phyloP scores from a whole-genome alignment of 2,113 vertebrate species.

The Blennius ocellaris region DNA sequence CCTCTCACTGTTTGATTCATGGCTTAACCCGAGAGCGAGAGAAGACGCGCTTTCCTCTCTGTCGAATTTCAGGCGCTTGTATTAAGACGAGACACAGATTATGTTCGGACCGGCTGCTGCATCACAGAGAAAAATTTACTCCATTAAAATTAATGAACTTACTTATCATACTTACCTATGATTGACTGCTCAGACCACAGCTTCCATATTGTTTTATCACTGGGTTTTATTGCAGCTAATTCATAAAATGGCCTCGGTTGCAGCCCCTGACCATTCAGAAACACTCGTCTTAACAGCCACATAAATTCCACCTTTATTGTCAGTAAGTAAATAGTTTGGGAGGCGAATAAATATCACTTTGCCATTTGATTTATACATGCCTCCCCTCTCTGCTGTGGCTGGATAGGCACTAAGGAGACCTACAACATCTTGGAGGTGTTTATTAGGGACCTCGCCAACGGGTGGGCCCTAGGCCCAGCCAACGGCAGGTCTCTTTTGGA shows the following conservation, averaged over 20 bases:
- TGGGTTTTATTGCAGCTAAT: conserved; percentile 62
- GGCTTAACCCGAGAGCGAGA: conserved; percentile 20
- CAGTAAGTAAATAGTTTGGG: conserved; percentile 70
- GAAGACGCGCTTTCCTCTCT: conserved; percentile 11
- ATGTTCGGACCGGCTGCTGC: conserved; percentile 3
- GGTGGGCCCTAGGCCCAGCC: too few relatives aligned
- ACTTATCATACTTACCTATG: conserved; percentile 62
- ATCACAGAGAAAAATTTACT: conserved; percentile 54
- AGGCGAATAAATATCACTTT: conserved; percentile 63
- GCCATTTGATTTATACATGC: conserved; percentile 55
- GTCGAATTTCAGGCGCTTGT: conserved; percentile 21
- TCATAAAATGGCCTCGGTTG: conserved; percentile 54
- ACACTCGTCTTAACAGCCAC: conserved; percentile 58
- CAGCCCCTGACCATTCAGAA: conserved; percentile 51
- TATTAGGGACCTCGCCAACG: too few relatives aligned
- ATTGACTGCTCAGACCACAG: conserved; percentile 49
- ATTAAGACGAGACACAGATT: conserved; percentile 35
- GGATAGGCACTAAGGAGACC: conserved; percentile 14
- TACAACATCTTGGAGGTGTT: conserved; percentile 21
- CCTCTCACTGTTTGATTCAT: conserved; percentile 57
- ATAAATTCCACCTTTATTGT: conserved; percentile 73
- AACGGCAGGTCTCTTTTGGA: too few relatives aligned
- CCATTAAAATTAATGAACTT: conserved; percentile 67
- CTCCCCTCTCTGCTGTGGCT: not conserved
- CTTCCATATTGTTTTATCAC: conserved; percentile 64